Conservation (phyloP, 2,113 vertebrate species). For the Callaeas wilsoni region DNA sequence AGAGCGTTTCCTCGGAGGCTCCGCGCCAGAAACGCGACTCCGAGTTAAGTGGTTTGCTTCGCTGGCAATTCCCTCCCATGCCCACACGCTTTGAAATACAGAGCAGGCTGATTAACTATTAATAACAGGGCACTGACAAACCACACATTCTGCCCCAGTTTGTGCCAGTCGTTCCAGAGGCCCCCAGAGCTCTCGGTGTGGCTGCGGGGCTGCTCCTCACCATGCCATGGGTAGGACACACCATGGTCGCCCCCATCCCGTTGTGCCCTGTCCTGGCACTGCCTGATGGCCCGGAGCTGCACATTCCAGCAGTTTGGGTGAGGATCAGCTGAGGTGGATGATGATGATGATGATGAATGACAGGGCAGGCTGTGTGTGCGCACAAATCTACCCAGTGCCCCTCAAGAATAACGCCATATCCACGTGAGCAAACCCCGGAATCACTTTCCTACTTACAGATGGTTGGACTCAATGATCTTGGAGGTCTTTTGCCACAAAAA, state of each 20-base stretch:
- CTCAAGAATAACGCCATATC: rapidly evolving
- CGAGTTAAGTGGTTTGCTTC: background rate
- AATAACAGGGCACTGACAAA: background rate
- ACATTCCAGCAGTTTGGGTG: background rate
- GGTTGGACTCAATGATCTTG: background rate
- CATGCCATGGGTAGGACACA: background rate
- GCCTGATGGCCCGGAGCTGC: rapidly evolving
- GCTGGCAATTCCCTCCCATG: background rate
- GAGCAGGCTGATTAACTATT: background rate
- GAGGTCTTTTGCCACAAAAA: background rate
- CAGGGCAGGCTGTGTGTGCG: background rate
- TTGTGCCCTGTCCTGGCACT: background rate
- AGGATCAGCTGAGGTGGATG: background rate
- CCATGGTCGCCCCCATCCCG: rapidly evolving
- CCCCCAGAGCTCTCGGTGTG: rapidly evolving
- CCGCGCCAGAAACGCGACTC: conserved; percentile 31
- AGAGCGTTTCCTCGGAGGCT: conserved; percentile 24
- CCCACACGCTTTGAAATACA: background rate
- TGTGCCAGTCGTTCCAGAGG: rapidly evolving
- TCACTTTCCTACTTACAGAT: background rate
- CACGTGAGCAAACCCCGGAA: background rate
- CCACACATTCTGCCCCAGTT: rapidly evolving
- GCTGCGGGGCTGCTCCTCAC: rapidly evolving
- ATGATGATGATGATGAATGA: background rate
- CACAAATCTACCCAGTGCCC: background rate